These are phyloP conservation scores for Lophochroa leadbeateri DNA, from an alignment of 2,113 vertebrate species.

Conservation along the genomic window DNA sequence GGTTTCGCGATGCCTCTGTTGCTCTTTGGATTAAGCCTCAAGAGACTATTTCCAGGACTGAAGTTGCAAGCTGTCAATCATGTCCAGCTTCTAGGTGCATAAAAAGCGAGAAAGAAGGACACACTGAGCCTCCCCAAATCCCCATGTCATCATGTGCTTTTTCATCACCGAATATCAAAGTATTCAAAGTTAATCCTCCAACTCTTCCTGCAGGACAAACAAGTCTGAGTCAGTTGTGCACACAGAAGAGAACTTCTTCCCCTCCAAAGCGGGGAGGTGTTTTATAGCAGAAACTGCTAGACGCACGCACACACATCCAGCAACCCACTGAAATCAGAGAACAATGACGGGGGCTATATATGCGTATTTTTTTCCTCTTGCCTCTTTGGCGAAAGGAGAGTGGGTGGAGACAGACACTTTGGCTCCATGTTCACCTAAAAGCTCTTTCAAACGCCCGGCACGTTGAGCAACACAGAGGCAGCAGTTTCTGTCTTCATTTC, in stretches of 20 bases:
- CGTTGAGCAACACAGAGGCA: slow-evolving; percentile 39
- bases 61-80: not conserved
- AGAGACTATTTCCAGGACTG: slow-evolving; percentile 11
- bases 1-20: not conserved
- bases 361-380: not conserved
- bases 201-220: slow-evolving; percentile 37
- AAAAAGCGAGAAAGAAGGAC: not conserved
- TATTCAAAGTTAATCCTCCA: slow-evolving; percentile 33
- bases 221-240: slow-evolving; percentile 18
- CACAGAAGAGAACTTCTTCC: not conserved
- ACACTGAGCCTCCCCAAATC: not conserved
- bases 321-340: not conserved
- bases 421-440: slow-evolving; percentile 45
- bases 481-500: slow-evolving; percentile 52
- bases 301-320: not conserved
- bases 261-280: not conserved
- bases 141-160: not conserved
- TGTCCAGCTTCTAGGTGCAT: not conserved
- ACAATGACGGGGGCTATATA: not conserved
- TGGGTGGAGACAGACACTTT: slow-evolving; percentile 55
- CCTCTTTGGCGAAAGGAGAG: slow-evolving; percentile 5
- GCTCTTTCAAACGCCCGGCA: not conserved
- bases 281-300: slow-evolving; percentile 15
- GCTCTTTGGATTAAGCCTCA: not conserved
- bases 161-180: not conserved